Base-by-base conservation (phyloP, 2,113 vertebrate genomes). In the Silurus meridionalis region DNA sequence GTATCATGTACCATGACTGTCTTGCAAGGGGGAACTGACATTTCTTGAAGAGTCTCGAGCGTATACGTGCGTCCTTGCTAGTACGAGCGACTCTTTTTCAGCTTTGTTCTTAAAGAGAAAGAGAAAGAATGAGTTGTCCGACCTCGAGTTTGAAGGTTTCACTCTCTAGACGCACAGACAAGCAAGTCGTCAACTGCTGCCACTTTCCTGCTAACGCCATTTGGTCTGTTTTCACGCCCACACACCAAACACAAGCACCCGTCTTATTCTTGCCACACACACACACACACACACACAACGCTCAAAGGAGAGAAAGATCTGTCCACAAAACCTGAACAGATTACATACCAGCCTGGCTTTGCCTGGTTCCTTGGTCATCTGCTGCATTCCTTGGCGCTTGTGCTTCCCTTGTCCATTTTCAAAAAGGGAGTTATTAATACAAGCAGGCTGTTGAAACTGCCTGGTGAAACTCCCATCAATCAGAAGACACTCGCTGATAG, bases 401-500 rank as follows among this genome's bases (percentile, higher is more conserved):
- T 95, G 95, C 94, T 94, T 95, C 94, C 86, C 93, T 93, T 95
- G 95, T 96, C 95, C 95, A 93, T 87, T 94, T 94, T 92, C 91
- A 37, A 37, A 37, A 37, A 94, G 93, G 95, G 95, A 94, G 94
- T 96, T 94, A 95, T 91, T 37, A 82, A 94, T 92, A 94, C 92
- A 82, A 85, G 66, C 23, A 50, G 90, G 37, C 37, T 37, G 37
- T 37, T 93, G 91, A 91, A 95, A 95, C 92, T 93, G 93, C 81
- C 92, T 91, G 93, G 94, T 91, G 92, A 93, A 95, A 94, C 93
- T 96, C 94, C 96, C 94, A 95, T 96, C 96, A 96, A 96, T 97
- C 96, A 96, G 94, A 95, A 96, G 95, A 94, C 96, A 95, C 94
- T 95, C 93, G 83, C 94, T 94, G 95, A 94, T 93, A 94, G 94